phyloP scores from a whole-genome alignment of 2,888 invertebrate species.

The Empis stercorea region DNA sequence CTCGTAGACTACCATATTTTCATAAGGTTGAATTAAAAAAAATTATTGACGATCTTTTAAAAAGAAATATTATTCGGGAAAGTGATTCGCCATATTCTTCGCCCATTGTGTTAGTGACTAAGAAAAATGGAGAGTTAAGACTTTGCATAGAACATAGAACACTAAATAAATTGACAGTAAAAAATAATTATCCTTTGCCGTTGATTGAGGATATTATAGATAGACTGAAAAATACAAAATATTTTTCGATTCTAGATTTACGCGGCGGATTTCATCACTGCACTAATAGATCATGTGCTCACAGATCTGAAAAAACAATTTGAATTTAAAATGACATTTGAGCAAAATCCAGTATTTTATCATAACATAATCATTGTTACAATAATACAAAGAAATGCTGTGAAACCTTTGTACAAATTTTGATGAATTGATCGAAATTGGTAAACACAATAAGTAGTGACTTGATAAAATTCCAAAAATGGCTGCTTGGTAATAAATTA shows the following conservation, averaged over 20 bases:
- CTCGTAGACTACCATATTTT: slow-evolving; percentile 7
- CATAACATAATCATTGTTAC: too few relatives aligned
- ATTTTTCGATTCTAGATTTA: slow-evolving; percentile 14
- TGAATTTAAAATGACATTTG: not conserved
- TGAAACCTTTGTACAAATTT: too few relatives aligned
- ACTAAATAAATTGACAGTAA: slow-evolving; percentile 11
- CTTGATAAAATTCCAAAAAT: too few relatives aligned
- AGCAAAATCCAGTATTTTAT: too few relatives aligned
- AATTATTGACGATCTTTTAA: slow-evolving; percentile 7
- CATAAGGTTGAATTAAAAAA: slow-evolving; percentile 10
- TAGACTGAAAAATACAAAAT: slow-evolving; percentile 11
- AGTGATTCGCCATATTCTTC: slow-evolving; percentile 13
- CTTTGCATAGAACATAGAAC: slow-evolving; percentile 14
- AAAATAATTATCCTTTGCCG: slow-evolving; percentile 12
- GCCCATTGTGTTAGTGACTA: slow-evolving; percentile 11
- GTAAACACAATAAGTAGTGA: too few relatives aligned
- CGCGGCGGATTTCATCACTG: slow-evolving; percentile 13
- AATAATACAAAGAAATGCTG: too few relatives aligned
- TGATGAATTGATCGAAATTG: too few relatives aligned
- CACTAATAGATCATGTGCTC: slow-evolving; percentile 9
- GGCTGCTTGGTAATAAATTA: too few relatives aligned
- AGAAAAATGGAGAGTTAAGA: slow-evolving; percentile 12
- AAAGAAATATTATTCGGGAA: slow-evolving; percentile 9
- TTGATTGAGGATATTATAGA: slow-evolving; percentile 13
- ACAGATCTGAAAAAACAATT: slow-evolving; percentile 10